Evolutionary conservation across 2,797 vertebrate genomes (phyloP).

Genomic region (Morus bassanus): DNA sequence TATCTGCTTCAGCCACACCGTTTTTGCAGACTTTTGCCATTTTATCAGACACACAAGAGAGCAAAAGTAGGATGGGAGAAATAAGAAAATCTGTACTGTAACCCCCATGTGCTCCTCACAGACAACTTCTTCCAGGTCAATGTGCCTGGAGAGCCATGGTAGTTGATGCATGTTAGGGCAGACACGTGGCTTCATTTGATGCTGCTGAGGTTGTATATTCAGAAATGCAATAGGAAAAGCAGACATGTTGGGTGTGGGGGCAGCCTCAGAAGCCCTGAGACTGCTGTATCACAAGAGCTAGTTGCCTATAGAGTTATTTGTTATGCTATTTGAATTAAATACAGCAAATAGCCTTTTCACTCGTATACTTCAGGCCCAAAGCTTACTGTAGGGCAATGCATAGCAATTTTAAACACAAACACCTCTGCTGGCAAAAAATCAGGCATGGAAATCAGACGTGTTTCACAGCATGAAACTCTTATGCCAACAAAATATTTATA

Average conservation of each 20-base stretch:
- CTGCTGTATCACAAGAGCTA: neutral
- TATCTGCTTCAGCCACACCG: neutral
- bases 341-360: neutral
- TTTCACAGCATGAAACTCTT: neutral
- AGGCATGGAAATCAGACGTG: neutral
- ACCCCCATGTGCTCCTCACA: neutral
- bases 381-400: neutral
- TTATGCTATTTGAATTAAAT: neutral
- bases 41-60: neutral
- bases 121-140: neutral
- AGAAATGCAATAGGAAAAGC: neutral
- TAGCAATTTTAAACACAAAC: neutral
- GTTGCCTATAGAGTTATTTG: neutral
- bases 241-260: rapidly evolving
- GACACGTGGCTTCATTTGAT: neutral
- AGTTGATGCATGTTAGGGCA: rapidly evolving
- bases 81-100: neutral
- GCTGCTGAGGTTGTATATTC: neutral
- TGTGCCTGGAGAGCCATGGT: neutral
- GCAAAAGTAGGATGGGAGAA: neutral
- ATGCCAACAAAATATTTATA: neutral
- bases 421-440: neutral
- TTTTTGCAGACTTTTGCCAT: neutral
- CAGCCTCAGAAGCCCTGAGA: neutral
- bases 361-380: neutral